Base-by-base conservation (phyloP, 1,140 invertebrate species). In the Epicauta chinensis region DNA sequence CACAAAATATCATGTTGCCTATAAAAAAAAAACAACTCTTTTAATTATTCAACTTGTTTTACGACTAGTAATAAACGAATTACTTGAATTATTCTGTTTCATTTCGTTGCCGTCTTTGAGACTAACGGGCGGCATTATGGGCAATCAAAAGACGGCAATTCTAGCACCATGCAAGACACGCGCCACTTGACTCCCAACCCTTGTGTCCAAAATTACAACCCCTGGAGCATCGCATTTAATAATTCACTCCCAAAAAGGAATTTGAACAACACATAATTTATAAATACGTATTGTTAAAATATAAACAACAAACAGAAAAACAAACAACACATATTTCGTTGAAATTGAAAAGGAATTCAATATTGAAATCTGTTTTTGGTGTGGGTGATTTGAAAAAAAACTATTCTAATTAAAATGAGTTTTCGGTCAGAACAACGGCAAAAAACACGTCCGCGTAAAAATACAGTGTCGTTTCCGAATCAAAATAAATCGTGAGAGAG, bases 1-100 rank as follows among this genome's bases (percentile, higher is more conserved):
- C 29, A 30, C 29, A 30, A 34, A n/a, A 12, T n/a, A 34, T 34
- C 32, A 11, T 34, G 11, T 11, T 34, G n/a, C n/a, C n/a, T 1
- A 9, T 11, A 34, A 34, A 34, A 34, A n/a, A 12, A 12, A 12
- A 34, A 34, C 3, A 34, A 15, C 16, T 23, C 15, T 37, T 46
- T 60, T 60, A 60, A 60, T 60, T 60, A 60, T 60, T 60, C 58
- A 49, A 46, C 52, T 55, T 58, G 56, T 58, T 58, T 60, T 58
- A 60, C 56, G 55, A 55, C 52, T 49, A 46, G 54, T 45, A 58
- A 60, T 60, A 60, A 60, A 58, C 59, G 59, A 58, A 55, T 60
- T 52, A 52, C 56, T 58, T 55, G 58, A 60, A 60, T 60, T 60
- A 60, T 60, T 60, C 59, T 56, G 41, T 56, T 52, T 53, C 53